Conservation (phyloP, 2,888 invertebrate genomes). For the Oscheius myriophilus region DNA sequence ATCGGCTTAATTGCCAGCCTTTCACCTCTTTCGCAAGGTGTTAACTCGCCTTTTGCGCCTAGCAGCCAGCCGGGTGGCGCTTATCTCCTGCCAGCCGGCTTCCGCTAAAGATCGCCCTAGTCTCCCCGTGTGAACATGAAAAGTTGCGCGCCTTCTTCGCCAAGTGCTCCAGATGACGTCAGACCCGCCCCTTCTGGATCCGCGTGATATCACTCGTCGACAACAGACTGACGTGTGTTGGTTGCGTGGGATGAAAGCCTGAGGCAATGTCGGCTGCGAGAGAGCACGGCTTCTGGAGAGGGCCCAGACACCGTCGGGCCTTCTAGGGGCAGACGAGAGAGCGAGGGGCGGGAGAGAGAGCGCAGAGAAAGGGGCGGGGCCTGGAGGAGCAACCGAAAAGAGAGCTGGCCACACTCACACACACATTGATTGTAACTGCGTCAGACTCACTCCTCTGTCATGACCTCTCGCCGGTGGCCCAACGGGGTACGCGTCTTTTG, state of each 20-base stretch:
- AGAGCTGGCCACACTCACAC: conserved; percentile 2
- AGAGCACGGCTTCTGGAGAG: background rate
- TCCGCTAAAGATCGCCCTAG: too few species aligned
- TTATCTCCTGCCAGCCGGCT: too few species aligned
- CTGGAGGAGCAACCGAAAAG: conserved; percentile 10
- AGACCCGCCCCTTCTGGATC: conserved; percentile 12
- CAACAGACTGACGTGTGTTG: conserved; percentile 25
- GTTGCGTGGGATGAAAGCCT: conserved; percentile 29
- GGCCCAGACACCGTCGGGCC: background rate
- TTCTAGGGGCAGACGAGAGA: background rate
- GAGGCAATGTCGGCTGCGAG: conserved; percentile 12
- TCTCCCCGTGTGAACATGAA: too few species aligned
- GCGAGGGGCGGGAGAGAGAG: conserved; percentile 10
- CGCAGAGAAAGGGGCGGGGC: conserved; percentile 21
- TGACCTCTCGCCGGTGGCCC: conserved; percentile 23
- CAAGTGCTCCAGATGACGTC: conserved; percentile 10
- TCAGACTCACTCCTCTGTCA: conserved; percentile 5
- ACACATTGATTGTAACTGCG: conserved; percentile 29
- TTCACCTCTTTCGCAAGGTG: too few species aligned
- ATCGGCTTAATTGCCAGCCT: too few species aligned
- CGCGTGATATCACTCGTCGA: conserved; percentile 23
- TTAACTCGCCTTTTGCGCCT: too few species aligned
- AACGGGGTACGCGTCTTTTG: conserved; percentile 21
- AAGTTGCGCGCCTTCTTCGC: conserved; percentile 4
- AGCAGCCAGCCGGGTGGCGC: too few species aligned